Percentiles rank a stretch among this genome's conserved stretches.
These are phyloP conservation scores for Drosophila bifasciata DNA, from an alignment of 1,140 invertebrate genomes.

Conservation along the genomic window DNA sequence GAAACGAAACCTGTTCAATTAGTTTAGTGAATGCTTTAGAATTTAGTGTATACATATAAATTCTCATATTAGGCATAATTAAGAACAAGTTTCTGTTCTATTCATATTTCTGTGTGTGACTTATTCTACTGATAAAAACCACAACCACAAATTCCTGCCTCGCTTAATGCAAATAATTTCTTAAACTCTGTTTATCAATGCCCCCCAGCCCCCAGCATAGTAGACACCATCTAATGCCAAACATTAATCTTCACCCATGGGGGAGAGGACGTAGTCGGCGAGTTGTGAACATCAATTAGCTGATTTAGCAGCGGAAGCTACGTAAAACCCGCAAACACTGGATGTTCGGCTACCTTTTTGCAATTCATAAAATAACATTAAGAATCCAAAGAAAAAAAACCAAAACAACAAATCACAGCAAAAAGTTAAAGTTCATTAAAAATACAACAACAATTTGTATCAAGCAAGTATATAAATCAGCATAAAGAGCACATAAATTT, in stretches of 20 bases:
- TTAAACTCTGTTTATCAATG: constrained; percentile 37
- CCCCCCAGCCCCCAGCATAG: constrained; percentile 16
- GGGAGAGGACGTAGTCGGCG: constrained; percentile 8
- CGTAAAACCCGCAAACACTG: constrained; percentile 28
- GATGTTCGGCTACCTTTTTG: constrained; percentile 20
- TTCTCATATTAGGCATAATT: constrained; percentile 61
- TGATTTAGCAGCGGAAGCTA: constrained; percentile 32
- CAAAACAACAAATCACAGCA: constrained; percentile 1
- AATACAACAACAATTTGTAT: constrained; percentile 46
- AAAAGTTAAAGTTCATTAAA: constrained; percentile 43
- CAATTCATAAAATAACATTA: constrained; percentile 5
- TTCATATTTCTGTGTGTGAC: constrained; percentile 30
- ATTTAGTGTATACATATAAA: constrained; percentile 58
- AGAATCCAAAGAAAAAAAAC: constrained; percentile 16
- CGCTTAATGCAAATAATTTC: constrained; percentile 47
- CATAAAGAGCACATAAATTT: constrained; percentile 56
- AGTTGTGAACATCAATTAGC: constrained; percentile 40
- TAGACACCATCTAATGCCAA: constrained; percentile 23
- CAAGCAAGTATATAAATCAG: constrained; percentile 36
- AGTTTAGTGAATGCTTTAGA: constrained; percentile 59
- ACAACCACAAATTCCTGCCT: constrained; percentile 28
- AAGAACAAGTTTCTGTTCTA: constrained; percentile 58
- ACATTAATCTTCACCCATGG: constrained; percentile 39
- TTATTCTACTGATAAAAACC: constrained; percentile 8
- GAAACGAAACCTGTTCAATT: constrained; percentile 54